Percentiles rank a stretch among this genome's conserved stretches.
Conservation (phyloP, 2,888 invertebrate species). For the Ochlodes sylvanus region DNA sequence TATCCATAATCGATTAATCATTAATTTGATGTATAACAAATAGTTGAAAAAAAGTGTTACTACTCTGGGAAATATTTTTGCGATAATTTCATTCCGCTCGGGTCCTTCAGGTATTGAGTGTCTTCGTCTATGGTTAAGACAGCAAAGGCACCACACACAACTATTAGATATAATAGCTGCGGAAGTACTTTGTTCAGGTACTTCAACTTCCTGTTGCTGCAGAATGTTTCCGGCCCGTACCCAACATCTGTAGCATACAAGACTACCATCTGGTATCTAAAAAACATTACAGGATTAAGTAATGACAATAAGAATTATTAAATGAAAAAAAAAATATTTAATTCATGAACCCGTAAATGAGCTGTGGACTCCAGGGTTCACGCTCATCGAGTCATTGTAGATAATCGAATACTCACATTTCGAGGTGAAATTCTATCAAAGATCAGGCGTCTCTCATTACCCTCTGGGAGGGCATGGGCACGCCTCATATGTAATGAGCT, state of each 20-base stretch:
- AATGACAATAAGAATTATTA: too few species aligned
- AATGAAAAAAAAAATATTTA: too few species aligned
- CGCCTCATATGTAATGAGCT: neutral
- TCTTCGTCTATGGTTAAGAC: neutral
- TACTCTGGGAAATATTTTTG: constrained; percentile 2
- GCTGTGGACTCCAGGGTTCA: too few species aligned
- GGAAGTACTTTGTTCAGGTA: neutral
- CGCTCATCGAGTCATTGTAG: neutral
- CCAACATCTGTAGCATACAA: neutral
- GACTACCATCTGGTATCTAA: too few species aligned
- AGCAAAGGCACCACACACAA: constrained; percentile 6
- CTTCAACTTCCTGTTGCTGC: constrained; percentile 1
- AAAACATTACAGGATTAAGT: too few species aligned
- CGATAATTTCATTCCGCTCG: constrained; percentile 2
- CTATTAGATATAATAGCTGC: neutral
- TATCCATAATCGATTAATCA: too few species aligned
- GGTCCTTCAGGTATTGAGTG: constrained; percentile 6
- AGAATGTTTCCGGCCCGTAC: neutral
- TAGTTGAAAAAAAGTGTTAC: neutral
- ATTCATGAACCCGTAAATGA: too few species aligned
- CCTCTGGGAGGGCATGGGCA: neutral
- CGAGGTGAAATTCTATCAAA: constrained; percentile 8
- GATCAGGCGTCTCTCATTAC: neutral
- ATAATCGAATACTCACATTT: neutral
- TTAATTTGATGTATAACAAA: too few species aligned